phyloP scores from a whole-genome alignment of 1,140 invertebrate genomes.

The Ceratosolen solmsi region DNA sequence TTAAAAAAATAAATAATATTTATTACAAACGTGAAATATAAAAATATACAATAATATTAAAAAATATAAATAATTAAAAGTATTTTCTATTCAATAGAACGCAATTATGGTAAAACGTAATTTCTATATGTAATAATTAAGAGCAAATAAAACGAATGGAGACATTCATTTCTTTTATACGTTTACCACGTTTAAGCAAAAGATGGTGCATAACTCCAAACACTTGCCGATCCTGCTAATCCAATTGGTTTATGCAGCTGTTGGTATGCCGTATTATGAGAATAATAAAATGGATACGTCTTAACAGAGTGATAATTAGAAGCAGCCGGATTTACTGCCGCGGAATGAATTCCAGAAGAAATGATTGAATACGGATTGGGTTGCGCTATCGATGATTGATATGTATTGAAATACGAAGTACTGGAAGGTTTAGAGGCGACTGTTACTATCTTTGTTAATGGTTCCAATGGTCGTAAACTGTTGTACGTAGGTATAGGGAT shows the following conservation, averaged over 20 bases:
- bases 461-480: constrained; percentile 41
- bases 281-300: constrained; percentile 64
- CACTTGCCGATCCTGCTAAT: constrained; percentile 47
- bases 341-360: constrained; percentile 59
- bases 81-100: neutral
- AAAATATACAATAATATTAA: neutral
- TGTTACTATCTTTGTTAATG: constrained; percentile 11
- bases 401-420: neutral
- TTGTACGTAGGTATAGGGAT: constrained; percentile 62
- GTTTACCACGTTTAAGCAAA: constrained; percentile 55
- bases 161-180: neutral
- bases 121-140: constrained; percentile 36
- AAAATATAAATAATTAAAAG: neutral
- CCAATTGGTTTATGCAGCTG: constrained; percentile 56
- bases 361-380: constrained; percentile 54
- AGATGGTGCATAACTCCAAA: constrained; percentile 64
- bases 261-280: constrained; percentile 59
- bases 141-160: constrained; percentile 9
- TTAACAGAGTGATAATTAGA: constrained; percentile 66
- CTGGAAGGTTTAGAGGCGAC: constrained; percentile 52
- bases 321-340: constrained; percentile 54
- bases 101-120: neutral
- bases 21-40: neutral
- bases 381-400: constrained; percentile 41
- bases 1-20: neutral